Evolutionary conservation across 2,113 vertebrate genomes (phyloP).

Genomic region (Sterna hirundo): DNA sequence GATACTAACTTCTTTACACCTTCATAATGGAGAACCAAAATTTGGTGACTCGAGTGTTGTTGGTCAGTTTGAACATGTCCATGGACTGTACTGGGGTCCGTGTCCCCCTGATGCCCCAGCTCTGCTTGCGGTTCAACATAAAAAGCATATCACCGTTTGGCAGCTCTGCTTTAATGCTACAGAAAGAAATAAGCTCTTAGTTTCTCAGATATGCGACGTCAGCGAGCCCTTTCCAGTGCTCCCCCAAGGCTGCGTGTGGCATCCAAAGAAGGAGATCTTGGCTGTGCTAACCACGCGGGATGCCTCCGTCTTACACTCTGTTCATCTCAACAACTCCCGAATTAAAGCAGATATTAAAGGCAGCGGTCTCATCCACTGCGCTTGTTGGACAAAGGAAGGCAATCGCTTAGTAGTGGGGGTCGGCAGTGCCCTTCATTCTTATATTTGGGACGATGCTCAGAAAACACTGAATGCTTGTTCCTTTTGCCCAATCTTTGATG

Average conservation of each 20-base stretch:
- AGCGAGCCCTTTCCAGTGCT: conserved; percentile 86
- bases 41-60: conserved; percentile 89
- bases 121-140: conserved; percentile 88
- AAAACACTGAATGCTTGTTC: conserved; percentile 82
- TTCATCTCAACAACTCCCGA: conserved; percentile 80
- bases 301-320: conserved; percentile 82
- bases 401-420: conserved; percentile 87
- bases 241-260: conserved; percentile 89
- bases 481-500: conserved; percentile 86
- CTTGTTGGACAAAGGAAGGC: conserved; percentile 94
- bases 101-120: conserved; percentile 78
- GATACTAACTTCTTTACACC: conserved; percentile 80
- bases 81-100: conserved; percentile 87
- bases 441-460: conserved; percentile 89
- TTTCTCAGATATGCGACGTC: conserved; percentile 88
- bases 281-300: conserved; percentile 85
- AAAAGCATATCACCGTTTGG: conserved; percentile 89
- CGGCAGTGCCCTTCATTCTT: conserved; percentile 88
- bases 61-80: conserved; percentile 89
- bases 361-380: conserved; percentile 85
- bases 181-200: conserved; percentile 88
- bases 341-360: conserved; percentile 81
- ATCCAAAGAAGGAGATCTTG: conserved; percentile 84
- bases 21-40: conserved; percentile 73
- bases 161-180: conserved; percentile 82